A percentile compares a stretch with the other conserved stretches of the same genome.
Conservation (phyloP, 2,797 vertebrate genomes). For the Chelon labrosus region DNA sequence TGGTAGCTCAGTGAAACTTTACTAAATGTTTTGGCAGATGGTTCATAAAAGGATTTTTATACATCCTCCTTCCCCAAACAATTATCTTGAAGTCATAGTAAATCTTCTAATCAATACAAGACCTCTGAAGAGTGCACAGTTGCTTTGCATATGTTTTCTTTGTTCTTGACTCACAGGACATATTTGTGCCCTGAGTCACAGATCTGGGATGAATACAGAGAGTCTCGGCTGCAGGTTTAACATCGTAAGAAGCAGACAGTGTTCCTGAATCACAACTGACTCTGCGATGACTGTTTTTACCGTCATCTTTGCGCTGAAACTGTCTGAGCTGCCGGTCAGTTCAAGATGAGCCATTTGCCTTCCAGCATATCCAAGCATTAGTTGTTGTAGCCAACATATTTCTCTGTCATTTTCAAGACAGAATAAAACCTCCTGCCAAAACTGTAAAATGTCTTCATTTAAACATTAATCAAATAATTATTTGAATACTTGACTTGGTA, state of each 20-base stretch:
- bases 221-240: slow-evolving; percentile 60
- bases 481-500: slow-evolving; percentile 37
- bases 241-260: slow-evolving; percentile 56
- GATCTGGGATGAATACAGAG: slow-evolving; percentile 63
- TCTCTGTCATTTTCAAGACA: slow-evolving; percentile 40
- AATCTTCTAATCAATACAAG: slow-evolving; percentile 79
- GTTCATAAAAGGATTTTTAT: slow-evolving; percentile 63
- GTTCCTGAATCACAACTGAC: slow-evolving; percentile 74
- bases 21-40: slow-evolving; percentile 71
- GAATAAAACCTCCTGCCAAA: slow-evolving; percentile 40
- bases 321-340: slow-evolving; percentile 68
- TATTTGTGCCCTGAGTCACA: slow-evolving; percentile 81
- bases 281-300: slow-evolving; percentile 57
- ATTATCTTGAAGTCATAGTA: slow-evolving; percentile 72
- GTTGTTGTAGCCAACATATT: slow-evolving; percentile 38
- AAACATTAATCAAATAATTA: slow-evolving; percentile 41
- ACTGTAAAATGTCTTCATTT: slow-evolving; percentile 44
- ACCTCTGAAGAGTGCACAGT: slow-evolving; percentile 73
- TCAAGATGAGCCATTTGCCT: slow-evolving; percentile 57
- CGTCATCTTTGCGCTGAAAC: slow-evolving; percentile 40
- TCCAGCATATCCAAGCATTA: slow-evolving; percentile 59
- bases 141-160: slow-evolving; percentile 79
- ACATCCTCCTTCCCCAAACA: slow-evolving; percentile 65
- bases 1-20: slow-evolving; percentile 67
- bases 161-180: slow-evolving; percentile 75